Base-by-base conservation (phyloP, 2,888 invertebrate species). In the Colostygia pectinataria region DNA sequence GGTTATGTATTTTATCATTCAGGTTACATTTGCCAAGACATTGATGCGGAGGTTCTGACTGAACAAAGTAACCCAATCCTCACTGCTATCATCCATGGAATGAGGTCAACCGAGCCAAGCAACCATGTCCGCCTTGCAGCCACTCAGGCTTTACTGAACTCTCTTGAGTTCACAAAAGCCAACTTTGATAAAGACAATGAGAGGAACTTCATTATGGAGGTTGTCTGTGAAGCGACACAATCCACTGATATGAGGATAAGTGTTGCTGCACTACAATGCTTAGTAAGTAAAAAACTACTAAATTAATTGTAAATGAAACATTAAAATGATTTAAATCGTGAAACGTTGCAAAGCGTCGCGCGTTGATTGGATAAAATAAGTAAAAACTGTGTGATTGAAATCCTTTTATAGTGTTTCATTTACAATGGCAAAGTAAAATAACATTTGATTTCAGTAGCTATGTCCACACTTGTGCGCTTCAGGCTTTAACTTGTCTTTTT, bases 161-260 rank as follows among this genome's bases (percentile, higher is more conserved):
- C 99, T 0, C 89, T 99, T 43, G 99, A 99, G 90, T 99, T 99
- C 77, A 99, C 99, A 9, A 96, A 97, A 89, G 97, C 97, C 20
- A 99, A 99, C 90, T 99, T 99, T 87, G 98, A 99, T 67, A 97
- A 97, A 77, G 98, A 99, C 92, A 93, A 95, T 48, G 99, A 99
- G 86, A 92, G 99, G 59, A 98, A 99, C 86, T 98, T 98, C 79
- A 99, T 99, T 45, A 99, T 99, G 99, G 98, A 99, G 91, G 98
- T 98, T 41, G 99, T 99, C 4, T 99, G 99, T 91, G 98, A 99
- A 90, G 98, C 99, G 2, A 99, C 99, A 1, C 99, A 99, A 82
- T 97, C 97, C 4, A 86, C 92, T 39, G 97, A 99, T 74, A 95
- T 96, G 49, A 95, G 97, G 84, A 97, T 99, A 36, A 94, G 95